phyloP scores from a whole-genome alignment of 2,888 invertebrate genomes.

The Athetis lepigone region DNA sequence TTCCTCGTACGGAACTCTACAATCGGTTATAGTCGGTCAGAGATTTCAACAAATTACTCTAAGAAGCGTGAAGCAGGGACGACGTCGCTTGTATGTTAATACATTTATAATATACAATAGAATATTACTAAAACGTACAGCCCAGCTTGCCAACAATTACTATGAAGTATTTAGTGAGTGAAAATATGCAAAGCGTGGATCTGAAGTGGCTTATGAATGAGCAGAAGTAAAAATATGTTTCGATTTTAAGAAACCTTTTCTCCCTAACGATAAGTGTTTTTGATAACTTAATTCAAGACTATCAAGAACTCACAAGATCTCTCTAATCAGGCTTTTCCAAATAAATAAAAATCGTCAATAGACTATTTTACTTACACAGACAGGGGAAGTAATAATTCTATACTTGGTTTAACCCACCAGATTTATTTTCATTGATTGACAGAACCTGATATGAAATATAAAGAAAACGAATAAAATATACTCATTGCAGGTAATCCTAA shows the following conservation, averaged over 20 bases:
- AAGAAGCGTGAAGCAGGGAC: conserved; percentile 56
- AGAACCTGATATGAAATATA: not conserved
- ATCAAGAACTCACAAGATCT: not conserved
- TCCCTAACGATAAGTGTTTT: not conserved
- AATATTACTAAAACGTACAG: conserved; percentile 25
- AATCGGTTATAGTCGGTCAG: conserved; percentile 38
- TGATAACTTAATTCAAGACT: not conserved
- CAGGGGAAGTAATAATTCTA: too few relatives aligned
- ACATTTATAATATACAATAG: conserved; percentile 32
- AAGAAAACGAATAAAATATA: conserved; percentile 6
- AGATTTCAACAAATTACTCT: conserved; percentile 50
- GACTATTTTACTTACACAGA: too few relatives aligned
- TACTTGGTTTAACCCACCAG: too few relatives aligned
- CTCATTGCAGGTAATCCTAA: conserved; percentile 11
- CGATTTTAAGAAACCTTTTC: not conserved
- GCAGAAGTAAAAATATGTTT: not conserved
- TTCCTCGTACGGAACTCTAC: conserved; percentile 44
- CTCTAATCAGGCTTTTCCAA: too few relatives aligned
- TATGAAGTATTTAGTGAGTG: conserved; percentile 7
- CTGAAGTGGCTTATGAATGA: not conserved
- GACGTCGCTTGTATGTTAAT: conserved; percentile 50
- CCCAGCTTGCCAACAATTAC: conserved; percentile 17
- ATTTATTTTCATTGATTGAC: too few relatives aligned
- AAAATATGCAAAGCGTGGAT: conserved; percentile 12
- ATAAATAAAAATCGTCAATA: not conserved